Conservation (phyloP, 2,113 vertebrate species). For the Coracopsis vasa region DNA sequence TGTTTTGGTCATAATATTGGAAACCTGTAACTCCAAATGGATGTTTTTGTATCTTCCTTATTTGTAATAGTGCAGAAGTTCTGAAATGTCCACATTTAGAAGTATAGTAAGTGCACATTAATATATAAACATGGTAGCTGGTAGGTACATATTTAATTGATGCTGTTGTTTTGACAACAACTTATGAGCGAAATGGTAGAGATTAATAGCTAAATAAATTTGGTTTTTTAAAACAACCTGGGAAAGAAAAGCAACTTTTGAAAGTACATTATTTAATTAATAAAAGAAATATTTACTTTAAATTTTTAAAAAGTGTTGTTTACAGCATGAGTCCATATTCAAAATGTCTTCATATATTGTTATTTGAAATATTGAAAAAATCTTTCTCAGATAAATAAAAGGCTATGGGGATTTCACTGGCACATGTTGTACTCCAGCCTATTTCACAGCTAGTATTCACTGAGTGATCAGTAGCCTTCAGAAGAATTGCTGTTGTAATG, state of each 20-base stretch:
- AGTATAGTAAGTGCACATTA: too few relatives aligned
- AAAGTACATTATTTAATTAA: not conserved
- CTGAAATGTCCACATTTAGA: not conserved
- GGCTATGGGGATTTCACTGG: not conserved
- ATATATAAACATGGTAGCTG: not conserved
- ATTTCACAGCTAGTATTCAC: not conserved
- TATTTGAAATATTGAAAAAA: not conserved
- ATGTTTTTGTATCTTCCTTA: not conserved
- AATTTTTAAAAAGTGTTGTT: not conserved
- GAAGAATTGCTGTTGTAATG: not conserved
- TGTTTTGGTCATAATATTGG: rapidly evolving
- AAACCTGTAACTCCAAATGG: not conserved
- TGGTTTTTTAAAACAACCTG: not conserved
- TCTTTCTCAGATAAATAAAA: not conserved
- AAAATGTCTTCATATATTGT: not conserved
- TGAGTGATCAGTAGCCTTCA: not conserved
- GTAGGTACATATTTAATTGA: not conserved
- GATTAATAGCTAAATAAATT: not conserved
- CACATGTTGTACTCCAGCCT: not conserved
- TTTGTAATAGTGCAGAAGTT: not conserved
- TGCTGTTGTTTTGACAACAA: not conserved
- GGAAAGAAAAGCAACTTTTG: not conserved
- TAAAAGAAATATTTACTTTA: not conserved
- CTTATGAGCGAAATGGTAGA: not conserved
- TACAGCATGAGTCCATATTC: not conserved